phyloP scores from a whole-genome alignment of 2,888 invertebrate genomes.

The Protodeltote pygarga region DNA sequence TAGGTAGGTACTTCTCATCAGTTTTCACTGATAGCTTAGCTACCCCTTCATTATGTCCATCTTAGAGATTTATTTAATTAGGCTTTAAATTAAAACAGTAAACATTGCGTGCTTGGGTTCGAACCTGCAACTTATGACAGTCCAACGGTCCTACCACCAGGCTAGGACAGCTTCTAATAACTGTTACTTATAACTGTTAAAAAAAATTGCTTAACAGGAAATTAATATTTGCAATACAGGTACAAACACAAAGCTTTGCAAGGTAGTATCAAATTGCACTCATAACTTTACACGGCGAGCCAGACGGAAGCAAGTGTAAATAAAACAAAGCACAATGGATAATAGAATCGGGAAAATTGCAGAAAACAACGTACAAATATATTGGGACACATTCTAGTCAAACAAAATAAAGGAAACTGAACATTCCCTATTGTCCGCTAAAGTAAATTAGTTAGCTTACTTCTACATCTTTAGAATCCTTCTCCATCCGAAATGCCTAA shows the following conservation, averaged over 20 bases:
- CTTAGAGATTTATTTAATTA: no score
- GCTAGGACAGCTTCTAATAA: no score
- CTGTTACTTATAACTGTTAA: no score
- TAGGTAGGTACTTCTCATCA: no score
- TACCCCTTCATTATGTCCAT: not conserved
- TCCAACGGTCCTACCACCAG: no score
- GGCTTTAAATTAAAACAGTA: no score
- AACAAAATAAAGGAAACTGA: constrained; percentile 2
- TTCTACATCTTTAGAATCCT: no score
- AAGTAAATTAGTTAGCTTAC: constrained; percentile 14
- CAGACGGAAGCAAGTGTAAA: constrained; percentile 19
- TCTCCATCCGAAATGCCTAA: no score
- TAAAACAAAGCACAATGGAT: constrained; percentile 17
- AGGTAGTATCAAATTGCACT: constrained; percentile 34
- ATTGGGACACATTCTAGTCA: constrained; percentile 10
- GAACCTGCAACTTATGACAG: no score
- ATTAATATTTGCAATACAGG: constrained; percentile 42
- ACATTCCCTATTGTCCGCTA: constrained; percentile 8
- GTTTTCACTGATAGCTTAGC: no score
- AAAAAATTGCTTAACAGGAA: constrained; percentile 41
- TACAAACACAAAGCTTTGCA: constrained; percentile 36
- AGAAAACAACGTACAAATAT: constrained; percentile 16
- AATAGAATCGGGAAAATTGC: constrained; percentile 12
- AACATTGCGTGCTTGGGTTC: no score
- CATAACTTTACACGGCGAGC: constrained; percentile 14